A percentile compares a stretch with the other conserved stretches of the same genome.
phyloP scores from a whole-genome alignment of 2,888 invertebrate species.

The Prosopocoilus inquinatus region DNA sequence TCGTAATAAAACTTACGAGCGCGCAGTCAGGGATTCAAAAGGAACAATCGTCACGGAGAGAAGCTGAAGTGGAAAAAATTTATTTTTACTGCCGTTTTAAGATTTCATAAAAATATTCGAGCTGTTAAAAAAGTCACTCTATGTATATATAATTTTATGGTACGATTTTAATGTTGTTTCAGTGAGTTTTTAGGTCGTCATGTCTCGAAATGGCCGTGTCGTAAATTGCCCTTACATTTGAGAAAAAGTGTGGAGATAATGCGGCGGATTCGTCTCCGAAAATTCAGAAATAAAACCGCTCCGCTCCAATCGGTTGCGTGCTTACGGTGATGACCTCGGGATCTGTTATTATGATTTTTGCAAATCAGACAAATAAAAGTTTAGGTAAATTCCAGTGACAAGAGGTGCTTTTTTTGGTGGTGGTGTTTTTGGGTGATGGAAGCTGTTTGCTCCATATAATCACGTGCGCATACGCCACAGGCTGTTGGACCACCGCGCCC shows the following conservation, averaged over 20 bases:
- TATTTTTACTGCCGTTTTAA: neutral
- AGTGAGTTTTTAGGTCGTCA: constrained; percentile 19
- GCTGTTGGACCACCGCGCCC: constrained; percentile 35
- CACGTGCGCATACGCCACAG: constrained; percentile 43
- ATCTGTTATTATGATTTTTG: constrained; percentile 16
- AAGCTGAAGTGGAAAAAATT: neutral
- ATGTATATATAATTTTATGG: constrained; percentile 34
- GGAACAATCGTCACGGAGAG: no score
- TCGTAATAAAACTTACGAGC: no score
- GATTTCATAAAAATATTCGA: neutral
- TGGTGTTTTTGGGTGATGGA: constrained; percentile 1
- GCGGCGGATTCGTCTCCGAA: constrained; percentile 5
- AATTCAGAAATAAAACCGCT: constrained; percentile 3
- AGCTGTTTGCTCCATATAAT: constrained; percentile 40
- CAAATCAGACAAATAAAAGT: constrained; percentile 11
- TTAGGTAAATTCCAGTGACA: constrained; percentile 1
- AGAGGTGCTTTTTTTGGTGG: neutral
- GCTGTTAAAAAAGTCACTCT: constrained; percentile 19
- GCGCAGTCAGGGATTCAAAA: no score
- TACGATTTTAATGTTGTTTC: constrained; percentile 28
- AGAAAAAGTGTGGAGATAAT: constrained; percentile 19
- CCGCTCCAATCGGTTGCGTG: constrained; percentile 5
- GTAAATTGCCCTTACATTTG: constrained; percentile 27
- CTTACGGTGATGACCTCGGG: constrained; percentile 5
- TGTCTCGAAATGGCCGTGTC: constrained; percentile 23